phyloP scores from a whole-genome alignment of 2,113 vertebrate genomes.

The Oxyura jamaicensis region DNA sequence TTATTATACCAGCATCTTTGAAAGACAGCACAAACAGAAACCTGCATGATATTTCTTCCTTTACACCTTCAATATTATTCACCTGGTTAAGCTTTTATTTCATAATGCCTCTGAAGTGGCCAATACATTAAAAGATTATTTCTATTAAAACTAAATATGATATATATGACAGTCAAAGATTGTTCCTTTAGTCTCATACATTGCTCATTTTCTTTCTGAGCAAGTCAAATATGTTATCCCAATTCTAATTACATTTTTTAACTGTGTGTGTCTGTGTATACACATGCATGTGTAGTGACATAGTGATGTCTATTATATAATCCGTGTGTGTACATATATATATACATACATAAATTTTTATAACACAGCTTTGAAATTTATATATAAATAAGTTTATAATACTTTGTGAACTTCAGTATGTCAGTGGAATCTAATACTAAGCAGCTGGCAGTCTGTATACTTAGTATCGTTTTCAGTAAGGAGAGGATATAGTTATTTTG shows the following conservation, averaged over 20 bases:
- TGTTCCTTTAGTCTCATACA: neutral
- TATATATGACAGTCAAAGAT: neutral
- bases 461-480: neutral
- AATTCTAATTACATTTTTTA: neutral
- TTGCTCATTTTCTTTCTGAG: neutral
- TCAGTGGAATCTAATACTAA: neutral
- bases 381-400: neutral
- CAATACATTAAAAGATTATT: neutral
- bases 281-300: fast-evolving
- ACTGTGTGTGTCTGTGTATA: neutral
- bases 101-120: neutral
- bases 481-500: neutral
- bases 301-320: neutral
- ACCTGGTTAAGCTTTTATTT: neutral
- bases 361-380: neutral
- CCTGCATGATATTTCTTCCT: neutral
- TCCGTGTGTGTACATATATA: neutral
- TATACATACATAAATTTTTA: neutral
- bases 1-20: neutral
- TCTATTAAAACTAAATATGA: neutral
- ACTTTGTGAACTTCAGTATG: neutral
- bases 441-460: neutral
- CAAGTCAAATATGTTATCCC: neutral
- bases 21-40: neutral
- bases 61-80: neutral